Evolutionary conservation across 2,113 vertebrate genomes (phyloP).

Genomic region (Microtus montanus): DNA sequence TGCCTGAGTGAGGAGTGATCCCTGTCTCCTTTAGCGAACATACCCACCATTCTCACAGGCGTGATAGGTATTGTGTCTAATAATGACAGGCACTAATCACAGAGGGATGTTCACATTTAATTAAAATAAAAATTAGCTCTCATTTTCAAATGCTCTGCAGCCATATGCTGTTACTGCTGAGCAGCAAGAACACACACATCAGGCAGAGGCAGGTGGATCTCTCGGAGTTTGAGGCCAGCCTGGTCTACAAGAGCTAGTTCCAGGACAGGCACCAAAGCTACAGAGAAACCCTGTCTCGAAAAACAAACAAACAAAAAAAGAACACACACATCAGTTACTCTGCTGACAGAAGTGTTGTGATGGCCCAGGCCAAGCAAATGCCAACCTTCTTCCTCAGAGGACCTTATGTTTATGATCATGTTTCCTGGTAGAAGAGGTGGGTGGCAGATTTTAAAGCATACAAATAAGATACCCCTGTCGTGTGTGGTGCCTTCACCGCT

Average conservation of each 20-base stretch:
- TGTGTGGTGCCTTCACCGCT: background rate
- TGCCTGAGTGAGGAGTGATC: background rate
- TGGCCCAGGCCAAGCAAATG: background rate
- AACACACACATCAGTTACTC: background rate
- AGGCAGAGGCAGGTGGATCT: background rate
- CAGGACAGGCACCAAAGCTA: too few species aligned
- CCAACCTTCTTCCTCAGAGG: background rate
- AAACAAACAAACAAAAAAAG: too few species aligned
- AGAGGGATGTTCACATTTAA: background rate
- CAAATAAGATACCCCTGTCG: background rate
- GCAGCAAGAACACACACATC: background rate
- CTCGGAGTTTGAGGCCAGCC: too few species aligned
- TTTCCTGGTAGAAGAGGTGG: background rate
- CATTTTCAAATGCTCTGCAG: background rate
- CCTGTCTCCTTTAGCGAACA: background rate
- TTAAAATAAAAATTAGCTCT: background rate
- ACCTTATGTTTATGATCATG: background rate
- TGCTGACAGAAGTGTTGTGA: background rate
- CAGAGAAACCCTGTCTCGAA: too few species aligned
- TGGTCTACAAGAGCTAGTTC: too few species aligned
- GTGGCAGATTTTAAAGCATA: background rate
- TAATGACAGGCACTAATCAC: background rate
- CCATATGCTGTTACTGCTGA: background rate
- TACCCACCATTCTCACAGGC: conserved; percentile 7
- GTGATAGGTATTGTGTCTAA: background rate